Base-by-base conservation (phyloP, 2,888 invertebrate species). In the Pheosia tremula region DNA sequence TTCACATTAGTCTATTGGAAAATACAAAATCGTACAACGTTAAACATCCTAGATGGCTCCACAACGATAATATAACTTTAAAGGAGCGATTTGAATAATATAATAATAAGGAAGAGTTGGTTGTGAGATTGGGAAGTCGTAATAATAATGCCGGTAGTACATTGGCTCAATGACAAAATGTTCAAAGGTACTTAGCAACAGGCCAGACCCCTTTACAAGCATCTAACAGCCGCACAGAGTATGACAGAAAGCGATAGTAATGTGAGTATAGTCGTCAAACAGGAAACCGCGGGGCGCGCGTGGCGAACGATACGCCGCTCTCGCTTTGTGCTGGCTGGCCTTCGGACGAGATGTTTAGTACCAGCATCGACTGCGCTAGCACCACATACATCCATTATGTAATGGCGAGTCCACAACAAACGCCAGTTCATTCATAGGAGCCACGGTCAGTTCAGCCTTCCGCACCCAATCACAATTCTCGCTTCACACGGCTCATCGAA, bases 241-340 rank as follows among this genome's bases (percentile, higher is more conserved):
- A 86, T 87, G 87, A 85, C 92, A 92, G 92, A 91, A 91, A 92
- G 88, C 89, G 88, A 92, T 90, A 93, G 93, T 92, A 92, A 92
- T 92, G 92, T 91, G 90, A 92, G 92, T 87, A 91, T 93, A 92
- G 93, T 91, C 87, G 93, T 93, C 90, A 91, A 93, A 91, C 93
- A 93, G 93, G 93, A 93, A 93, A 90, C 85, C 80, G 89, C 85
- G 88, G 85, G 88, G 89, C 89, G 89, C 90, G 90, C 88, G 91
- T 89, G 90, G 91, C 85, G 83, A 82, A 82, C 85, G 85, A 86
- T 87, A 88, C 82, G 83, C 84, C 81, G 84, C 83, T 81, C 86
- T 83, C 86, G 89, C 89, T 87, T 88, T 88, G 89, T 88, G 84
- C 81, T 79, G 83, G 56, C 78, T 85, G 90, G 89, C 92, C 89